Evolutionary conservation across 2,113 vertebrate species (phyloP), one percentile per base, ranked within the genome.

Genomic region (Prolemur simus): DNA sequence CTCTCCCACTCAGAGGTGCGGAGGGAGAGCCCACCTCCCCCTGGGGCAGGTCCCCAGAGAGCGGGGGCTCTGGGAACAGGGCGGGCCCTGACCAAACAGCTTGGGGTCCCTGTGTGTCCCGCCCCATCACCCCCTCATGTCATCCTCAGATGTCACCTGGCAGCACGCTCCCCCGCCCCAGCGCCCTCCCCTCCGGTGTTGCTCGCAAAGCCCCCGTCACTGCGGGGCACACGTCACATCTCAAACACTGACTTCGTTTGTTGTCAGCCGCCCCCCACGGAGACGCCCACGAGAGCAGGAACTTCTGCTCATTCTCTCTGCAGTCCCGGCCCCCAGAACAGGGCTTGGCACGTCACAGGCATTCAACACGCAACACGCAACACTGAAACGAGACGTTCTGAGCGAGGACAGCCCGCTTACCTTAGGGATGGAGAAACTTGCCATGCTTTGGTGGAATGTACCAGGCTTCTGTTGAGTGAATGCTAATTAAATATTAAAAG

Each of bases 1-100:
- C 18, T 21, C 1, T 32, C 49, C 2, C 4, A 0, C 2, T 1
- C 52, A 18, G 15, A 4, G 52, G 15, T 54, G 52, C 6, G 21
- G 6, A 25, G 12, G 1, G 8, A 10, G 27, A 45, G 42, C 60
- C 49, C 37, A 17, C 45, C 71, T 39, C 17, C 8, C 0, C 0
- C 3, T 2, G 20, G 10, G 5, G 45, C 47, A 1, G 12, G 5
- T 25, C 58, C 45, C 69, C 10, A 10, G 4, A 32, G 17, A 1
- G 18, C 1, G 6, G 25, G 17, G 2, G 18, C 4, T 27, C 11
- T 29, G 49, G 34, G 20, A 11, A 63, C 11, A 8, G 37, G 12
- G 1, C 4, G n/a, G 56, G 20, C 29, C 69, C 2, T 1, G 34
- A 45, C 8, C 32, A 13, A n/a, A 3, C 27, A 23, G 10, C 11